Evolutionary conservation across 35 echinoderm and acorn worm genomes (phyloP), one percentile per base, ranked within the genome.

Genomic region (Holothuria glaberrima): DNA sequence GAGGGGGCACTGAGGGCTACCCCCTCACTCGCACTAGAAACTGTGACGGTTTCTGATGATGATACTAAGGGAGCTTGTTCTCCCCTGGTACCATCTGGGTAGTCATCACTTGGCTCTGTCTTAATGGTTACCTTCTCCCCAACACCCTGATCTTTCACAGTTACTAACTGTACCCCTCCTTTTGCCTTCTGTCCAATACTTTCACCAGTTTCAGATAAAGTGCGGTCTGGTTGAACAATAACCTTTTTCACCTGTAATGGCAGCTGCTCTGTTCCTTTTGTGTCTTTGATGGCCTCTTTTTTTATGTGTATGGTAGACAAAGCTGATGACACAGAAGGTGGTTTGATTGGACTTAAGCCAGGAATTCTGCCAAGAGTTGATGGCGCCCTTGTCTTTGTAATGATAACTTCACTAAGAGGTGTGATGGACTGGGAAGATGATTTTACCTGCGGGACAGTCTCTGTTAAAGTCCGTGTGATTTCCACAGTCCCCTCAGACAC

Each of bases 401-500:
- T 54, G 58, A 63, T 63, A n/a, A 61, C 56, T 22, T 78, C 74
- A 54, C 50, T 78, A 6, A 78, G 25, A 22, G 50, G 20, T 21
- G 74, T 3, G 25, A 56, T 84, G 18, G 80, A 9, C 33, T 84
- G 80, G 3, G 74, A 61, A 9, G 80, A 36, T 9, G 80, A 10
- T 54, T 87, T 87, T 36, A 41, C 41, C 12, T 54, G 34, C 16
- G 66, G 13, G 12, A 87, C 26, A 4, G 85, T 87, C 20, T 87
- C 85, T 12, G 85, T 69, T 10, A 71, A 22, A 9, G 85, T 87
- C 32, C 85, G 30, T 5, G 66, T 87, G 35, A 87, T 87, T 33
- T 87, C 85, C 12, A 87, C 85, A 1, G 60, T 87, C 22, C 85
- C 85, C 28, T 71, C 85, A 16, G 85, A 59, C 6, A 87, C 85